Evolutionary conservation across 2,888 invertebrate species (phyloP).

Genomic region (Theodoxus fluviatilis): DNA sequence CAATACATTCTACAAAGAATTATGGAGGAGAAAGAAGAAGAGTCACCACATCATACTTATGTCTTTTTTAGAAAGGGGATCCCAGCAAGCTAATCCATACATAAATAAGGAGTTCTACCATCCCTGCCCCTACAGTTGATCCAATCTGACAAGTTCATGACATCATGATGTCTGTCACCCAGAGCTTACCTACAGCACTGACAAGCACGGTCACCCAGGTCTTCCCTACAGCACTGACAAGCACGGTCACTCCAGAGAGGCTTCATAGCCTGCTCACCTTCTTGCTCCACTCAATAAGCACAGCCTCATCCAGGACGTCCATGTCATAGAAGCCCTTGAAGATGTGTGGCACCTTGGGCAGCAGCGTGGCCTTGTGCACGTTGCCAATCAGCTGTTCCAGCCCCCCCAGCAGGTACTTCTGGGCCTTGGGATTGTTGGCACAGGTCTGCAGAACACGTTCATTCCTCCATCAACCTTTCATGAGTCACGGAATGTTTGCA

Average conservation of each 20-base stretch:
- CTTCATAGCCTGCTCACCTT: constrained; percentile 72
- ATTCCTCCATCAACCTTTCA: too few species aligned
- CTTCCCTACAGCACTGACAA: background rate
- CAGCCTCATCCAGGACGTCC: constrained; percentile 94
- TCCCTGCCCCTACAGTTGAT: too few species aligned
- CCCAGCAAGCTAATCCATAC: too few species aligned
- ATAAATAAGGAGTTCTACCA: too few species aligned
- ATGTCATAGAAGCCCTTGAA: constrained; percentile 91
- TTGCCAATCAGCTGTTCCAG: constrained; percentile 88
- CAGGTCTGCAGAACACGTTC: constrained; percentile 62
- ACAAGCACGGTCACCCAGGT: too few species aligned
- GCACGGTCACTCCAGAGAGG: background rate
- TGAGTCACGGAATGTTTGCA: too few species aligned
- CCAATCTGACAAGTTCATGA: too few species aligned
- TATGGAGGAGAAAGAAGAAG: background rate
- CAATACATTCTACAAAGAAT: background rate
- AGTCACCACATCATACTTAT: too few species aligned
- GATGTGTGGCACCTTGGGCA: constrained; percentile 87
- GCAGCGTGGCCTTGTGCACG: constrained; percentile 76
- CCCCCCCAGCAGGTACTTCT: constrained; percentile 88
- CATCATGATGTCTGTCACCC: too few species aligned
- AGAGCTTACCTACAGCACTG: too few species aligned
- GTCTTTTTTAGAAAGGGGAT: too few species aligned
- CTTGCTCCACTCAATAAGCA: constrained; percentile 92
- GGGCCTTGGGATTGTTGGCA: constrained; percentile 66